Base-by-base conservation (phyloP, 2,888 invertebrate species). In the Opisthograptis luteolata region DNA sequence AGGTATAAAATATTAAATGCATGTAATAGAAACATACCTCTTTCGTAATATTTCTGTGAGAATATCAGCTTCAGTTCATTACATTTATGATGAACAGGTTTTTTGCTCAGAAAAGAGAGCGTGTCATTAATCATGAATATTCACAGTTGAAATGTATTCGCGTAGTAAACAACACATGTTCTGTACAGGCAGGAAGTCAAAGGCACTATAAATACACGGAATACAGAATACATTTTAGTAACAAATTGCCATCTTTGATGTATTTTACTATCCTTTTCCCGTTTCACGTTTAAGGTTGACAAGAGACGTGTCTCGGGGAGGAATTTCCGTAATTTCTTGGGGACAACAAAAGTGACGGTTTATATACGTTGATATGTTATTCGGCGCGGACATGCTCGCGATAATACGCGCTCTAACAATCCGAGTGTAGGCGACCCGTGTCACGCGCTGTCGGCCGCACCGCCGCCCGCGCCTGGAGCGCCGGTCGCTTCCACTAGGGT, bases 351-450 rank as follows among this genome's bases (percentile, higher is more conserved):
- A 20, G 14, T 24, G 20, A 31, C 15, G 31, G 31, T 31, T 31
- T 31, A 17, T 13, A 2, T 22, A 6, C 12, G 20, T 17, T 17
- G 10, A 28, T 6, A 28, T 19, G 15, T 24, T 30, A 15, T 10
- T 12, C 15, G 25, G 17, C 6, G 34, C 19, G 34, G 34, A 25
- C 25, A 9, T 19, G 27, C 32, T 39, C 9, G 34, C 31, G 32
- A 37, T 48, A 45, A 47, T 41, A 13, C 24, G 37, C 30, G 45
- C 48, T 28, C 17, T 40, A 43, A 47, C 49, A 47, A 50, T 43
- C 22, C 27, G 31, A 50, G 55, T 50, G 46, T 50, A 55, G 40
- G 27, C 40, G 47, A 48, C 55, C 55, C 49, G 22, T 43, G 54
- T 46, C 49, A 47, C 47, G 31, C 10, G 27, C 12, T 6, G 27